phyloP scores from a whole-genome alignment of 2,113 vertebrate species.

The Antennarius striatus region DNA sequence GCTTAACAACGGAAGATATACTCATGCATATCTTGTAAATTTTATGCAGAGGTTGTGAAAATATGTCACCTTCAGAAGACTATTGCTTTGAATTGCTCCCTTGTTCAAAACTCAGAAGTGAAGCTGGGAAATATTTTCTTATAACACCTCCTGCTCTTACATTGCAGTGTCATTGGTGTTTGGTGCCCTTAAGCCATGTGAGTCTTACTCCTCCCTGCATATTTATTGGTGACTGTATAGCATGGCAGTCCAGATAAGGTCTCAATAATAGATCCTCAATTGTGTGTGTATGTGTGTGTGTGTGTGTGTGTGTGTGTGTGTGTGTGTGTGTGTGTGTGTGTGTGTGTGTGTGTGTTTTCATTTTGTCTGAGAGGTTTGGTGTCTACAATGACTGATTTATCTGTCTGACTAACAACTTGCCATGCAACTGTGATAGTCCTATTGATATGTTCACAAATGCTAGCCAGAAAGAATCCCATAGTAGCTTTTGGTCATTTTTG shows the following conservation, averaged over 20 bases:
- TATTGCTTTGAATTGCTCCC: constrained; percentile 21
- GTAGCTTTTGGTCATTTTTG: constrained; percentile 4
- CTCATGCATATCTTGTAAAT: too few species aligned
- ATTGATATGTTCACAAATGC: constrained; percentile 24
- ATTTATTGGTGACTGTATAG: constrained; percentile 45
- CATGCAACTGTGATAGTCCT: constrained; percentile 28
- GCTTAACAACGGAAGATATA: not conserved
- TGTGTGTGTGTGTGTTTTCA: constrained; percentile 26
- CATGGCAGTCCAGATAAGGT: constrained; percentile 26
- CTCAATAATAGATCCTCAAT: constrained; percentile 40
- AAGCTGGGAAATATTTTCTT: constrained; percentile 23
- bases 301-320: not conserved
- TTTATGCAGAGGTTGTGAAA: not conserved
- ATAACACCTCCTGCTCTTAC: constrained; percentile 28
- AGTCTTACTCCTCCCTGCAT: constrained; percentile 37
- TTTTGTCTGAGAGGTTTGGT: constrained; percentile 42
- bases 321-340: not conserved
- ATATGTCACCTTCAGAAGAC: constrained; percentile 21
- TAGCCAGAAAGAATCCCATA: not conserved
- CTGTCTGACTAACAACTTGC: constrained; percentile 28
- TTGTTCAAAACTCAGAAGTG: constrained; percentile 22
- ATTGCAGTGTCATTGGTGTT: constrained; percentile 14
- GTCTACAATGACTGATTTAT: constrained; percentile 18
- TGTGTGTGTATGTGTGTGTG: constrained; percentile 4
- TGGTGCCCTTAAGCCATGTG: constrained; percentile 34